A percentile compares a stretch with the other conserved stretches of the same genome.
phyloP scores from a whole-genome alignment of 2,888 invertebrate genomes.

The Thumatha senex region DNA sequence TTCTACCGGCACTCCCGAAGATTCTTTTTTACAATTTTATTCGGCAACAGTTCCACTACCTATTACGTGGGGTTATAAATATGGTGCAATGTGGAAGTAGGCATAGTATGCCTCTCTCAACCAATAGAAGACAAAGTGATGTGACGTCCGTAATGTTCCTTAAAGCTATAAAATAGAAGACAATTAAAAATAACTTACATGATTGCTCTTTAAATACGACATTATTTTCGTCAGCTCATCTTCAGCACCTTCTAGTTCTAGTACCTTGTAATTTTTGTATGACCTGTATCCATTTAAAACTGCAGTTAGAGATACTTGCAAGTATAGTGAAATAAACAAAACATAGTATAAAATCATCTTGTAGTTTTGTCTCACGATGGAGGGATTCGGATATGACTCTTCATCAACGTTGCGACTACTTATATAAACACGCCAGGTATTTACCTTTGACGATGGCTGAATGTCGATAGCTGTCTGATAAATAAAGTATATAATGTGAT shows the following conservation, averaged over 20 bases:
- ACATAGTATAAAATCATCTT: conserved; percentile 23
- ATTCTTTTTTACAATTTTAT: too few relatives aligned
- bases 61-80: too few relatives aligned
- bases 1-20: too few relatives aligned
- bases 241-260: conserved; percentile 33
- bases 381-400: too few relatives aligned
- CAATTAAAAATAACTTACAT: conserved; percentile 41
- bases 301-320: conserved; percentile 10
- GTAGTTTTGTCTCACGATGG: background rate
- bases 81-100: too few relatives aligned
- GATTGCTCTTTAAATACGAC: conserved; percentile 22
- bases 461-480: background rate
- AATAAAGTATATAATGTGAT: background rate
- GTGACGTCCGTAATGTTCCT: too few relatives aligned
- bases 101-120: too few relatives aligned
- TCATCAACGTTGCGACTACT: too few relatives aligned
- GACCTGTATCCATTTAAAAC: conserved; percentile 24
- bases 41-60: too few relatives aligned
- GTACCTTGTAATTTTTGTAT: conserved; percentile 38
- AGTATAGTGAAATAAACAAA: conserved; percentile 11
- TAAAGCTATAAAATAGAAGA: background rate
- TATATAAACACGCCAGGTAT: too few relatives aligned
- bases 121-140: too few relatives aligned
- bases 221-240: conserved; percentile 22
- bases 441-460: background rate